phyloP scores from a whole-genome alignment of 1,140 invertebrate species.

The Wasmannia auropunctata region DNA sequence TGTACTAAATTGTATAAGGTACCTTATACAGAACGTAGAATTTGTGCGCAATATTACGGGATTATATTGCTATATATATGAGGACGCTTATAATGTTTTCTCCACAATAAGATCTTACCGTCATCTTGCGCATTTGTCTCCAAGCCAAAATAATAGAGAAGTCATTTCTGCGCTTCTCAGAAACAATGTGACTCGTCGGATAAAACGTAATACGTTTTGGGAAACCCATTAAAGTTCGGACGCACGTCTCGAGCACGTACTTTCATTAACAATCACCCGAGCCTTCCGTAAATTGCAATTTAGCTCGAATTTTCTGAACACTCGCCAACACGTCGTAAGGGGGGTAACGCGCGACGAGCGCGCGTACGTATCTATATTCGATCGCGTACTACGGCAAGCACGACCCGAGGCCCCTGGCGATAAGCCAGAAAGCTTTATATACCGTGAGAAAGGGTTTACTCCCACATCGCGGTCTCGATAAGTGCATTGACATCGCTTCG shows the following conservation, averaged over 20 bases:
- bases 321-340: conserved; percentile 33
- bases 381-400: conserved; percentile 37
- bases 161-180: conserved; percentile 1
- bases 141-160: conserved; percentile 3
- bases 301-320: conserved; percentile 38
- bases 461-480: conserved; percentile 66
- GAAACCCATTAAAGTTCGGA: conserved; percentile 14
- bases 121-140: neutral
- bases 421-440: conserved; percentile 67
- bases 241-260: conserved; percentile 17
- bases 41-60: neutral
- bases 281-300: conserved; percentile 47
- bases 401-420: conserved; percentile 44
- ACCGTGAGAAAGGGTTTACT: conserved; percentile 60
- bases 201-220: neutral
- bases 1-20: neutral
- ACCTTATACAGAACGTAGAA: neutral
- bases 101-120: neutral
- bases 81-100: neutral
- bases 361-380: conserved; percentile 46
- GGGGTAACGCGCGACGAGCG: conserved; percentile 2
- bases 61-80: neutral
- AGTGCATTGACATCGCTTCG: conserved; percentile 75
- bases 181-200: neutral
- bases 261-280: conserved; percentile 44